These are phyloP conservation scores for Lepidocyrtinus sp. DNA, from an alignment of 2,888 invertebrate genomes.

Conservation along the genomic window DNA sequence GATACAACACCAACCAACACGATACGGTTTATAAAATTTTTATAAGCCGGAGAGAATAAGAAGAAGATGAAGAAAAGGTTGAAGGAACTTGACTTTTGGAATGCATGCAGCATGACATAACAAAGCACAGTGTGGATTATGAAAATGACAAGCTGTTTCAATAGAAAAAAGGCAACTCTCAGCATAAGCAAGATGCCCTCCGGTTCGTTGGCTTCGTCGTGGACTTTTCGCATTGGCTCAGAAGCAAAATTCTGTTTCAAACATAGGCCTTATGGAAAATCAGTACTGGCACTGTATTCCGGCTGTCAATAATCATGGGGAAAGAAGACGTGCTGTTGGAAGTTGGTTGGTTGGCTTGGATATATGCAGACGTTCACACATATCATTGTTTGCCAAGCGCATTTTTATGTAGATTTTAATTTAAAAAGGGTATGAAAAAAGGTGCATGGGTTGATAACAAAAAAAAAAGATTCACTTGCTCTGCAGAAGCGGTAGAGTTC, in stretches of 20 bases:
- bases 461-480: no score
- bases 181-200: constrained; percentile 9
- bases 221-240: constrained; percentile 49
- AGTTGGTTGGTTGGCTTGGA: not conserved
- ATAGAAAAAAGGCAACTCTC: not conserved
- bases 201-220: constrained; percentile 58
- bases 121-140: not conserved
- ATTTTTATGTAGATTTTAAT: no score
- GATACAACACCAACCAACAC: not conserved
- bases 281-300: not conserved
- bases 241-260: not conserved
- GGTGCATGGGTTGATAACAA: no score
- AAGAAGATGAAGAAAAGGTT: constrained; percentile 42
- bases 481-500: no score
- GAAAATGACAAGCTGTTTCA: constrained; percentile 30
- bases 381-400: no score
- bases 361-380: no score
- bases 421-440: no score
- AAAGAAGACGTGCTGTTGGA: not conserved
- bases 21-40: not conserved
- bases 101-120: not conserved
- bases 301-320: not conserved
- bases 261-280: not conserved
- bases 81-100: constrained; percentile 49
- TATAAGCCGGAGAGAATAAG: constrained; percentile 27